Conservation (phyloP, 1,140 invertebrate genomes). For the Campoletis sonorensis region DNA sequence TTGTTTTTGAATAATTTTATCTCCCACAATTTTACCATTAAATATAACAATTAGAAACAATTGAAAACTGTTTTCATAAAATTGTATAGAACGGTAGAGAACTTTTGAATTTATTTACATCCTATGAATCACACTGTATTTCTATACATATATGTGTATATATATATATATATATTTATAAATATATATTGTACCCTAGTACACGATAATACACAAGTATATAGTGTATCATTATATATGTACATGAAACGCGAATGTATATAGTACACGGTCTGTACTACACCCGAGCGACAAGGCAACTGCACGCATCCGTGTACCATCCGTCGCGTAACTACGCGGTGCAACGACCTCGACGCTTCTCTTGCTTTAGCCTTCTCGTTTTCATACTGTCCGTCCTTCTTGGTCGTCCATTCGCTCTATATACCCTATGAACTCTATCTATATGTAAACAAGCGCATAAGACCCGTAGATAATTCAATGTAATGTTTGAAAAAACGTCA, state of each 20-base stretch:
- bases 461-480: background rate
- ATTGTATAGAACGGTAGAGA: too few species aligned
- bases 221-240: background rate
- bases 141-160: too few species aligned
- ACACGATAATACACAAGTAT: background rate
- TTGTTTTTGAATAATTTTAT: too few species aligned
- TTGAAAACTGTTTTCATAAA: too few species aligned
- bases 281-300: slow-evolving; percentile 54
- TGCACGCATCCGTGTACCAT: slow-evolving; percentile 57
- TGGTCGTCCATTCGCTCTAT: slow-evolving; percentile 35
- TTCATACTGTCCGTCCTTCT: slow-evolving; percentile 12
- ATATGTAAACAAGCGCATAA: background rate
- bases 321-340: slow-evolving; percentile 55
- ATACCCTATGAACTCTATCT: background rate
- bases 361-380: slow-evolving; percentile 3
- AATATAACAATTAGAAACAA: too few species aligned
- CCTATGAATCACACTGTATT: too few species aligned
- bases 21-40: too few species aligned
- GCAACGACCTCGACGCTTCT: slow-evolving; percentile 52
- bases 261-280: slow-evolving; percentile 6
- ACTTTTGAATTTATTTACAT: too few species aligned
- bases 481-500: background rate
- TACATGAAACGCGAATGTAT: slow-evolving; percentile 13
- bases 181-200: background rate
- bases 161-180: background rate